Conservation (phyloP, 2,113 vertebrate genomes). For the Plestiodon gilberti region DNA sequence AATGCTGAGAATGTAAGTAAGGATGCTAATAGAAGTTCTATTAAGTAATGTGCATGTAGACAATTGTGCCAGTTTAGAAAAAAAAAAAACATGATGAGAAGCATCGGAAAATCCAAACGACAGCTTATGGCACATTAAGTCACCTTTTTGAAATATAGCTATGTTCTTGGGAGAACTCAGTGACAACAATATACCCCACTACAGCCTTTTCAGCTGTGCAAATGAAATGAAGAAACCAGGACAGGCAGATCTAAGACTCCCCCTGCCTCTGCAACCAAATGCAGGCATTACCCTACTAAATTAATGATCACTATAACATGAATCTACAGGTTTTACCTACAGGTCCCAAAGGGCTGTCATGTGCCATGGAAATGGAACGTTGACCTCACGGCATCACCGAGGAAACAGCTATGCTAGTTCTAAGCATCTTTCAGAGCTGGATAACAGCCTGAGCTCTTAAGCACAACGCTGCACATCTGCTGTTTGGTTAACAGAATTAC, state of each 20-base stretch:
- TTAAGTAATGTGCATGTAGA: background rate
- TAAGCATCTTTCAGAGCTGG: constrained; percentile 15
- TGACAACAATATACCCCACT: background rate
- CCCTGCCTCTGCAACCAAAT: background rate
- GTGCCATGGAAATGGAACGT: background rate
- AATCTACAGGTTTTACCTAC: background rate
- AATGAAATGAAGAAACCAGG: background rate
- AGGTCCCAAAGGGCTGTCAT: background rate
- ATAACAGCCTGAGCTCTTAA: background rate
- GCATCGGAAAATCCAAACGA: background rate
- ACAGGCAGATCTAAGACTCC: background rate
- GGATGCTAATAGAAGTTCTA: background rate
- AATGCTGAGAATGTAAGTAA: background rate
- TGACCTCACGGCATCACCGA: constrained; percentile 21
- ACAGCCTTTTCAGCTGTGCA: background rate
- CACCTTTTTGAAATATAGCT: background rate
- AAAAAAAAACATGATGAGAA: background rate
- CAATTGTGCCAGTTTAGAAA: background rate
- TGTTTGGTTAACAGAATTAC: background rate
- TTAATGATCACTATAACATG: background rate
- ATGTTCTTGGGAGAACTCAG: background rate
- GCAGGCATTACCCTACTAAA: background rate
- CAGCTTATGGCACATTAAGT: background rate
- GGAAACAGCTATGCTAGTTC: constrained; percentile 22
- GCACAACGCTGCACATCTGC: background rate